These are phyloP conservation scores for Pocillopora damicornis DNA, from an alignment of 64 coral and sea anemone species.

Conservation along the genomic window DNA sequence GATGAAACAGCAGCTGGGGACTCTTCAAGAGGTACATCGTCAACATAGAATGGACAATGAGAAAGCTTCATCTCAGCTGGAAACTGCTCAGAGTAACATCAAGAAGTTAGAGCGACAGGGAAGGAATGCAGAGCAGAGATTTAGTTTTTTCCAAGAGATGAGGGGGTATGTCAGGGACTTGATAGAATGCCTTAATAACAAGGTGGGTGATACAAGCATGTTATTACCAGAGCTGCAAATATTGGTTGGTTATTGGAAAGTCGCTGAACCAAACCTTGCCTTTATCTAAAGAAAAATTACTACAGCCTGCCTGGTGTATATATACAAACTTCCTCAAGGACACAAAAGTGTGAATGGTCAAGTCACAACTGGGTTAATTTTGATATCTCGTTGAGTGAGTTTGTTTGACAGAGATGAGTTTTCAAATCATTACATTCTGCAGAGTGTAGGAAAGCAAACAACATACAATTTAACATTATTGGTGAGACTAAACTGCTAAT, in stretches of 20 bases:
- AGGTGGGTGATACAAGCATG: conserved; percentile 95
- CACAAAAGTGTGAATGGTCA: no score
- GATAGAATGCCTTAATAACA: conserved; percentile 99
- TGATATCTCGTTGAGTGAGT: no score
- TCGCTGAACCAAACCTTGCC: not conserved
- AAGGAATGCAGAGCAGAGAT: conserved; percentile 80
- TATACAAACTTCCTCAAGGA: no score
- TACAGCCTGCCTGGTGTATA: no score
- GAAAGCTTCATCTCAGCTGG: conserved; percentile 64
- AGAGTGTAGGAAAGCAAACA: no score
- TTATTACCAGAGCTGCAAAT: not conserved
- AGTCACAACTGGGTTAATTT: no score
- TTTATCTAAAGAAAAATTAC: no score
- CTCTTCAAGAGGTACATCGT: conserved; percentile 83
- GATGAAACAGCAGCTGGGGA: conserved; percentile 68
- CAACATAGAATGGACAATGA: conserved; percentile 80
- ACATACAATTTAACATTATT: no score
- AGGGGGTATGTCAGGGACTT: conserved; percentile 99
- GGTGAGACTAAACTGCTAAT: no score
- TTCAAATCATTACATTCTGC: no score
- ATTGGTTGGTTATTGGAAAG: not conserved
- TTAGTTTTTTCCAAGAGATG: conserved; percentile 99
- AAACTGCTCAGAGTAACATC: conserved; percentile 74
- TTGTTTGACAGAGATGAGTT: no score
- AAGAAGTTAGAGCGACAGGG: conserved; percentile 57